Percentiles rank a stretch among this genome's conserved stretches.
phyloP scores from a whole-genome alignment of 2,888 invertebrate genomes.

The Stenotaenia linearis region DNA sequence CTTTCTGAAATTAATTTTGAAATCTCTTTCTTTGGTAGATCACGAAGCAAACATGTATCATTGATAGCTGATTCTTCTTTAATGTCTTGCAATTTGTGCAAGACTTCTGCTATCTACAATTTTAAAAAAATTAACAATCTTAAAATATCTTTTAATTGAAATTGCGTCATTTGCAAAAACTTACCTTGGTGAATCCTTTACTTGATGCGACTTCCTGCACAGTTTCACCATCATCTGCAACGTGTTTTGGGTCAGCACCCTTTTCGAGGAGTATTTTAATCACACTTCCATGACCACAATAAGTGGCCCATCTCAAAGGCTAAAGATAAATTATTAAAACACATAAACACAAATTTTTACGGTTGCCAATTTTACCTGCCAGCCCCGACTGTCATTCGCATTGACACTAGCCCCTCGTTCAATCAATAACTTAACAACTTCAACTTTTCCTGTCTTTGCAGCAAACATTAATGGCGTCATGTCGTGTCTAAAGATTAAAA shows the following conservation, averaged over 20 bases:
- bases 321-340: no score
- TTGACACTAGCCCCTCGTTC: constrained; percentile 46
- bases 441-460: constrained; percentile 45
- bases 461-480: constrained; percentile 50
- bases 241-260: constrained; percentile 41
- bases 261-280: constrained; percentile 43
- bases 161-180: background rate
- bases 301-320: constrained; percentile 47
- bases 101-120: constrained; percentile 17
- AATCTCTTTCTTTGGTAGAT: background rate
- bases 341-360: no score
- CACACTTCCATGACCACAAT: constrained; percentile 42
- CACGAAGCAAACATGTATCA: background rate
- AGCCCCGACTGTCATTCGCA: constrained; percentile 47
- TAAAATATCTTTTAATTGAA: background rate
- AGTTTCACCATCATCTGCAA: constrained; percentile 42
- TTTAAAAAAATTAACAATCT: background rate
- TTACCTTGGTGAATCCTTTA: constrained; percentile 41
- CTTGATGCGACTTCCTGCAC: constrained; percentile 43
- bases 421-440: constrained; percentile 45
- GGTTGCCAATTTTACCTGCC: no score
- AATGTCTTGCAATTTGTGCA: background rate
- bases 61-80: background rate
- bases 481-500: constrained; percentile 44
- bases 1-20: background rate